Base-by-base conservation (phyloP, 2,888 invertebrate species). In the Hirtodrosophila alboralis region DNA sequence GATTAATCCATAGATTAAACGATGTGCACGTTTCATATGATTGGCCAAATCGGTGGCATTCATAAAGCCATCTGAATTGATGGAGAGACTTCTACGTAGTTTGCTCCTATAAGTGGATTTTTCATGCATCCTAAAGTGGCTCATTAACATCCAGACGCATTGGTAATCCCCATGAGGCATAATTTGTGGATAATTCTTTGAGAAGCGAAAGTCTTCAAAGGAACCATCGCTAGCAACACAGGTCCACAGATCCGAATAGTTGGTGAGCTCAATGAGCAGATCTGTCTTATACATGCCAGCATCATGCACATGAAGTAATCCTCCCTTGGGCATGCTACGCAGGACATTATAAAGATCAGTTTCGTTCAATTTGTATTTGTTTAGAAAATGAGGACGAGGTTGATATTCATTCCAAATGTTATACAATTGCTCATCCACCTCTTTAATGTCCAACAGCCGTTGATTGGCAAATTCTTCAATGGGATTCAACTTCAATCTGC, bases 241-340 rank as follows among this genome's bases (percentile, higher is more conserved):
- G 0, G 64, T 33, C 86, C 85, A 86, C n/a, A 86, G 49, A 37
- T 77, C 27, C 0, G 64, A 6, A 1, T 26, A 38, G 3, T 49
- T 37, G 0, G 64, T 71, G 1, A 79, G 53, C n/a, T 93, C 92
- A 34, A 94, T 80, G 0, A 95, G 71, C 67, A 92, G 93, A 59
- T 94, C 93, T 0, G 92, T 88, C 0, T 92, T 92, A 4, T 92
- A 91, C 1, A 93, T 90, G 0, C 93, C 93, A 62, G 92, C 92
- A 60, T 94, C 93, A 78, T 95, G 95, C 0, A 93, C 91, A 84
- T 95, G 95, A 4, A 95, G 89, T 0, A 93, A 92, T 0, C 92
- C 94, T 5, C 95, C 96, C 90, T 96, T 96, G 0, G 96, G 96
- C 91, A 96, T 92, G 38, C 89, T 90, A 49, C 92, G 91, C 10